Percentiles rank a stretch among this genome's conserved stretches.
These are phyloP conservation scores for Oscheius sp. DNA, from an alignment of 2,888 invertebrate species.

Conservation along the genomic window DNA sequence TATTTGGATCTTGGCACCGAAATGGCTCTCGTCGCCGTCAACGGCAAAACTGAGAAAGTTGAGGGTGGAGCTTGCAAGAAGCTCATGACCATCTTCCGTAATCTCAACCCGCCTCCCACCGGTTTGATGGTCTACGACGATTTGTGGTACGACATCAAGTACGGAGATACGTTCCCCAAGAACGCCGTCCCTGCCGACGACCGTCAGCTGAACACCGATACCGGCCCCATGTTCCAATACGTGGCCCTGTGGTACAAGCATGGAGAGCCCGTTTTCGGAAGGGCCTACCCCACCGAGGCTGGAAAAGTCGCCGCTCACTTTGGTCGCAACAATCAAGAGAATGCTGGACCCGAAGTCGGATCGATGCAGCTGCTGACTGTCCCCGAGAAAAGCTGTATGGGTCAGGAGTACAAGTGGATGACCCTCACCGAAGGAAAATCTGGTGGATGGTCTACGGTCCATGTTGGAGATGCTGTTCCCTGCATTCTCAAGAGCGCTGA, in stretches of 20 bases:
- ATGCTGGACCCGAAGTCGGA: constrained; percentile 62
- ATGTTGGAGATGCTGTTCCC: constrained; percentile 58
- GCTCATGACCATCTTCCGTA: constrained; percentile 59
- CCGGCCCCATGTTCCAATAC: constrained; percentile 56
- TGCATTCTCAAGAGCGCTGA: constrained; percentile 45
- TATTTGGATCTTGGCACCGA: constrained; percentile 48
- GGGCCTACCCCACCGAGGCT: constrained; percentile 52
- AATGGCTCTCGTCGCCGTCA: constrained; percentile 50
- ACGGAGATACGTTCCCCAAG: constrained; percentile 55
- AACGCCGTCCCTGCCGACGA: constrained; percentile 54
- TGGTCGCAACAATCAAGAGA: constrained; percentile 61
- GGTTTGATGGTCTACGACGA: constrained; percentile 62
- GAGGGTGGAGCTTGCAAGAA: constrained; percentile 53
- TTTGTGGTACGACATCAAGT: constrained; percentile 60
- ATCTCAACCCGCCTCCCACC: constrained; percentile 58
- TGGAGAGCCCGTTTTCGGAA: constrained; percentile 62
- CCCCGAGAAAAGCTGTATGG: constrained; percentile 48
- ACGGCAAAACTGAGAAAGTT: constrained; percentile 54
- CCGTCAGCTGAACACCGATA: constrained; percentile 49
- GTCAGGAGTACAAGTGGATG: constrained; percentile 61
- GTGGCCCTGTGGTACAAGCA: constrained; percentile 66
- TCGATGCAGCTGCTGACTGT: constrained; percentile 50
- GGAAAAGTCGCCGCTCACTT: constrained; percentile 58
- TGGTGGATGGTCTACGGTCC: constrained; percentile 55
- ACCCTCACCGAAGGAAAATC: constrained; percentile 49